Conservation (phyloP, 2,797 vertebrate species). For the Petrocephalus sullivani region DNA sequence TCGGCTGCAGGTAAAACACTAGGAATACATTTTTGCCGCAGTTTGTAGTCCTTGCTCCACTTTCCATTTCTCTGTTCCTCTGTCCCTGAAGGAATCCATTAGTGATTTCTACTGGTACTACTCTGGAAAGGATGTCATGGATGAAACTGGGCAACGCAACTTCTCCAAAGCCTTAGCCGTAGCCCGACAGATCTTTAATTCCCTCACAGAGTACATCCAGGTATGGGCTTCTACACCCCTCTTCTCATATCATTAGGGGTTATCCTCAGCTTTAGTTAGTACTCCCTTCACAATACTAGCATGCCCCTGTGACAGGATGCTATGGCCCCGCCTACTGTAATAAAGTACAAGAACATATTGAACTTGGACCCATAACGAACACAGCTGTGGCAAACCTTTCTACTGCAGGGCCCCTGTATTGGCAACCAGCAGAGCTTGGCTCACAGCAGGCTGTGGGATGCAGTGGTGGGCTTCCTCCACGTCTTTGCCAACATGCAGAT, state of each 20-base stretch:
- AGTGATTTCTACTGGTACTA: constrained; percentile 99
- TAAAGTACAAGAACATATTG: background rate
- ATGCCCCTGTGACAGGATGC: background rate
- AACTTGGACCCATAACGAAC: background rate
- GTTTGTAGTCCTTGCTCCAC: background rate
- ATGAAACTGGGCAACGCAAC: constrained; percentile 92
- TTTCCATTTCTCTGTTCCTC: background rate
- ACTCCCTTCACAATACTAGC: background rate
- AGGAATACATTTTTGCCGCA: background rate
- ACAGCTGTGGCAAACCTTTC: constrained; percentile 13
- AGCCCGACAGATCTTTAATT: constrained; percentile 98
- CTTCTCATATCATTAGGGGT: background rate
- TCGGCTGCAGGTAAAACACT: constrained; percentile 79
- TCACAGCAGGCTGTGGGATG: constrained; percentile 94
- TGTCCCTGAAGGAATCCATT: constrained; percentile 83
- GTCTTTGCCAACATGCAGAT: constrained; percentile 99
- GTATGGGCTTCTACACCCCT: constrained; percentile 50
- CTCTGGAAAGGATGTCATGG: constrained; percentile 93
- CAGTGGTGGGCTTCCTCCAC: constrained; percentile 95
- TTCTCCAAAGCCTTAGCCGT: constrained; percentile 94
- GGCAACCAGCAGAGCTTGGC: constrained; percentile 97
- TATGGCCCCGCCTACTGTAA: background rate
- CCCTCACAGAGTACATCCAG: constrained; percentile 99
- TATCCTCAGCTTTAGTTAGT: background rate
- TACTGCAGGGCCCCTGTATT: constrained; percentile 80